Base-by-base conservation (phyloP, 2,888 invertebrate species). In the Machimus atricapillus region DNA sequence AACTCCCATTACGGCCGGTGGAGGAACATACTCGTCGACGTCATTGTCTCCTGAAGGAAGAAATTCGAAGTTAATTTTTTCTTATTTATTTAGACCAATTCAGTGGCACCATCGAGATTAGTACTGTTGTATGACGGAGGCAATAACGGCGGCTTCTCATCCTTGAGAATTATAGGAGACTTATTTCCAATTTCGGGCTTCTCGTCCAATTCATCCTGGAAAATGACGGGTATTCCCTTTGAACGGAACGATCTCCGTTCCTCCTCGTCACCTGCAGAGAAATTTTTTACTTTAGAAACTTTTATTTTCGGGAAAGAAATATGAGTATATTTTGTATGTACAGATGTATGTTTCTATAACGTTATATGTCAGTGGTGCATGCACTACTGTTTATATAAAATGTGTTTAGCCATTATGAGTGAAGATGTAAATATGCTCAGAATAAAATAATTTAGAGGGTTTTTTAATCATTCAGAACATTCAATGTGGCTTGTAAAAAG, bases 121-220 rank as follows among this genome's bases (percentile, higher is more conserved):
- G 92, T 91, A 87, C 91, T 91, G 88, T 92, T 92, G 88, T 93
- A 93, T 52, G 94, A 90, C 92, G 97, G 97, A 5, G 97, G 97
- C 83, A 97, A 94, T 87, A 98, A 93, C 7, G 98, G 98, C 14
- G 98, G 98, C 91, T 98, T 98, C 91, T 98, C 98, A 90, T 98
- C 98, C 91, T 97, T 97, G 93, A 98, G 94, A 90, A 99, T 98
- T 86, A 98, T 96, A 6, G 98, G 98, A 89, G 97, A 96, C 93
- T 98, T 97, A 91, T 97, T 97, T 37, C 96, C 96, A 27, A 97
- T 96, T 92, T 97, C 97, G 0, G 97, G 97, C 90, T 98, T 96
- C 90, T 98, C 98, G 90, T 98, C 98, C 74, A 99, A 94, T 92
- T 99, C 99, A 92, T 99, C 98, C 92, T 97, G 97, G 93, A 99